Percentiles rank a stretch among this genome's conserved stretches.
Evolutionary conservation across 2,113 vertebrate genomes (phyloP).

Genomic region (Fukomys damarensis): DNA sequence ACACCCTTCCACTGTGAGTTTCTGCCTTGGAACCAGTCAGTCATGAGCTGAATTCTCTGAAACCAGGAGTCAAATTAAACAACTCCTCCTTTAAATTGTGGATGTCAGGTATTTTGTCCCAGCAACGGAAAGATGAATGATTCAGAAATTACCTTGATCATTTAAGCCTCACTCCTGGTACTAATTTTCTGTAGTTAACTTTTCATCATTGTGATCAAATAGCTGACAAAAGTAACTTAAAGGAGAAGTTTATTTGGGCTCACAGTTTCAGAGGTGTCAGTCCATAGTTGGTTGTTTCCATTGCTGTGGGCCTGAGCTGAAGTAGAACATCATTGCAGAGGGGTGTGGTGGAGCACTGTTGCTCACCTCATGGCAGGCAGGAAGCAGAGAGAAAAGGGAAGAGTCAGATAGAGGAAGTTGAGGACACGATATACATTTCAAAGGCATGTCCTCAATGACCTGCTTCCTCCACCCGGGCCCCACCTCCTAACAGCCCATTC

Average conservation of each 20-base stretch:
- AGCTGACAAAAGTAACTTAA: not conserved
- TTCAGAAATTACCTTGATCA: not conserved
- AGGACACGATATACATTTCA: not conserved
- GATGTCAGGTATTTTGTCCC: not conserved
- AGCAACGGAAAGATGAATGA: not conserved
- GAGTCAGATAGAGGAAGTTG: not conserved
- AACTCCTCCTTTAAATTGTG: not conserved
- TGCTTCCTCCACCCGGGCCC: not conserved
- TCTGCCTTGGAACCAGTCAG: not conserved
- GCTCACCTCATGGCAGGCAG: not conserved
- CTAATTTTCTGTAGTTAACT: not conserved
- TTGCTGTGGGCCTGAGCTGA: not conserved
- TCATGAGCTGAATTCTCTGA: not conserved
- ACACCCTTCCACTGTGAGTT: not conserved
- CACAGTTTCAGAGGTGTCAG: not conserved
- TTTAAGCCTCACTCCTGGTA: not conserved
- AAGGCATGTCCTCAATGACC: not conserved
- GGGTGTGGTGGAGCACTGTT: not conserved
- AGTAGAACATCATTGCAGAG: not conserved
- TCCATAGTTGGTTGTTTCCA: not conserved
- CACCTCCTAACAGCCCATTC: not conserved
- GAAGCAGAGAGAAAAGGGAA: not conserved
- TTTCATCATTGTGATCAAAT: not conserved
- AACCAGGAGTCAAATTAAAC: not conserved
- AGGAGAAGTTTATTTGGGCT: not conserved